Percentiles rank a stretch among this genome's conserved stretches.
Evolutionary conservation across 2,888 invertebrate genomes (phyloP).

Genomic region (Cheilosia grossa): DNA sequence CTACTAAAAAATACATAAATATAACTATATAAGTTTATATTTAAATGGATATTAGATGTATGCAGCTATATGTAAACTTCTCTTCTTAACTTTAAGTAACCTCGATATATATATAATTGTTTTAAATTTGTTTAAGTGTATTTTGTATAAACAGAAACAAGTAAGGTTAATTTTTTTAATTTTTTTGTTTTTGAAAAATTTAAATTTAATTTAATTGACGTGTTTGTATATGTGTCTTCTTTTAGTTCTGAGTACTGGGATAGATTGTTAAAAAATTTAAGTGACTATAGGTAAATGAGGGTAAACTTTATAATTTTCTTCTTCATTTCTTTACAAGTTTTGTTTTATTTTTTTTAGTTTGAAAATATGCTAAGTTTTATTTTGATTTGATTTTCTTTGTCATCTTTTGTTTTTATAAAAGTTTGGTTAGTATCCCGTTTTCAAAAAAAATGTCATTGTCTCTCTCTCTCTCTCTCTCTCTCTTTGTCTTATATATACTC

Average conservation of each 20-base stretch:
- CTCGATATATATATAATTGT: slow-evolving; percentile 31
- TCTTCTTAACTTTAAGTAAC: slow-evolving; percentile 32
- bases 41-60: slow-evolving; percentile 41
- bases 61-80: slow-evolving; percentile 43
- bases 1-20: slow-evolving; percentile 11
- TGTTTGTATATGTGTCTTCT: slow-evolving; percentile 79
- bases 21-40: slow-evolving; percentile 2
- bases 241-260: slow-evolving; percentile 84
- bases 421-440: slow-evolving; percentile 66
- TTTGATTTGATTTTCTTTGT: slow-evolving; percentile 19
- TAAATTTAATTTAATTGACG: slow-evolving; percentile 74
- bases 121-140: slow-evolving; percentile 19
- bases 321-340: slow-evolving; percentile 22
- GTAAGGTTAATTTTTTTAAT: slow-evolving; percentile 32
- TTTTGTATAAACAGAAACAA: slow-evolving; percentile 33
- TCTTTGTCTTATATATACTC: slow-evolving; percentile 31
- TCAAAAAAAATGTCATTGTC: slow-evolving; percentile 56
- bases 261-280: slow-evolving; percentile 84
- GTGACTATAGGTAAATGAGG: slow-evolving; percentile 83
- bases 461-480: slow-evolving; percentile 24
- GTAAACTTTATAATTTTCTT: slow-evolving; percentile 56
- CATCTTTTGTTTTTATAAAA: slow-evolving; percentile 10
- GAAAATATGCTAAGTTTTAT: slow-evolving; percentile 1
- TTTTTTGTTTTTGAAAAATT: slow-evolving; percentile 29
- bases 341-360: slow-evolving; percentile 16